Base-by-base conservation (phyloP, 2,797 vertebrate genomes). In the Mormyrops attenuatus region DNA sequence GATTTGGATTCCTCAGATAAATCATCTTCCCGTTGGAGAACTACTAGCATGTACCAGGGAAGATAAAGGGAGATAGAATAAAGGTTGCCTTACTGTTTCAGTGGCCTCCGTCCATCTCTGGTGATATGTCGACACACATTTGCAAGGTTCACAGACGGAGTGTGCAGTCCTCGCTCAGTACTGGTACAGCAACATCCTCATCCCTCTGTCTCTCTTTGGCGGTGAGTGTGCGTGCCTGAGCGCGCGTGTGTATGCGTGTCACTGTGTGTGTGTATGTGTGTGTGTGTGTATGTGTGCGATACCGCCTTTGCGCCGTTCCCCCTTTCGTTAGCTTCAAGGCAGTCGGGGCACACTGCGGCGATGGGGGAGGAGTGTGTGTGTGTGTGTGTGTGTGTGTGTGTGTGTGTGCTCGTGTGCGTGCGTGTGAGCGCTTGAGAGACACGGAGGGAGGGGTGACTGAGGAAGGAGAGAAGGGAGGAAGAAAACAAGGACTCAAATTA, bases 331-430 rank as follows among this genome's bases (percentile, higher is more conserved):
- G 96, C 96, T 96, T 93, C 94, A 90, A 96, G 95, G 94, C 96
- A 96, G 96, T 95, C 95, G 90, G 90, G 95, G 96, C 95, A 96
- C 95, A 96, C 96, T 96, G 96, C 96, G 96, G 96, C 94, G 94
- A 95, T 96, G 96, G 96, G 95, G 96, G 95, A 87, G 85, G 85
- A 96, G 95, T 95, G 94, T 92, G 95, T 94, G 95, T 94, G 95
- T 93, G 26, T 92, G 95, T 94, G 94, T 94, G 94, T 90, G 94
- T 95, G 94, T 92, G 95, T 94, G 95, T 94, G 95, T 93, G 26
- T 92, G 95, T 94, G 94, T 94, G 94, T 90, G 94, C 92, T 94
- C 93, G 77, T 85, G 86, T 57, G 88, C 50, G 55, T 84, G 94
- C 41, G 91, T 92, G 86, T 91, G 93, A 92, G 93, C 49, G 88